phyloP scores from a whole-genome alignment of 2,797 vertebrate genomes.

The Rhynchotus rufescens region DNA sequence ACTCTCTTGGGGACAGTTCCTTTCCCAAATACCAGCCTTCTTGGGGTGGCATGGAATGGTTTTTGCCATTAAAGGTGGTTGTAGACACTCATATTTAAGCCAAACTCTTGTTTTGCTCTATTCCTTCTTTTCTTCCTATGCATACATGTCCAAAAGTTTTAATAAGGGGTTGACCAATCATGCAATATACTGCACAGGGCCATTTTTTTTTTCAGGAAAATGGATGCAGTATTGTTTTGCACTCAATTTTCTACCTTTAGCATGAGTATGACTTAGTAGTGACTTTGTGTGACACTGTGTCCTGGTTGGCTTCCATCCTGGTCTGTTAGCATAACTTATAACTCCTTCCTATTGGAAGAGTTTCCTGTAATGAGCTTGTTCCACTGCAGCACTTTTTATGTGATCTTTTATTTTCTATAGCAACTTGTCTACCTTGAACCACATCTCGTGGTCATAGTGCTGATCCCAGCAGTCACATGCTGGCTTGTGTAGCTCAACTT shows the following conservation, averaged over 20 bases:
- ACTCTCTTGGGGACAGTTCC: background rate
- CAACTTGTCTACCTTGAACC: background rate
- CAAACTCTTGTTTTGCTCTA: rapidly evolving
- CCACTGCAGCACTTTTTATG: background rate
- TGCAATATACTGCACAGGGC: rapidly evolving
- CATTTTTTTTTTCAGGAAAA: background rate
- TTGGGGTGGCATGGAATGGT: background rate
- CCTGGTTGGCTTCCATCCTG: background rate
- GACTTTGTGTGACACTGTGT: background rate
- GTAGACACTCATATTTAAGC: background rate
- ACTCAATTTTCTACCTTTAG: background rate
- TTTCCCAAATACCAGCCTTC: background rate
- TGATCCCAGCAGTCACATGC: rapidly evolving
- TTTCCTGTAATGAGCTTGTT: background rate
- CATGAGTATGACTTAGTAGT: background rate
- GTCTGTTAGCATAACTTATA: background rate
- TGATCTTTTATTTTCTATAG: background rate
- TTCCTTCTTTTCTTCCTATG: background rate
- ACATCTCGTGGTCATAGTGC: rapidly evolving
- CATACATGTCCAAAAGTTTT: background rate
- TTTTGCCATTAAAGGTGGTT: background rate
- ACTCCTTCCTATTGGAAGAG: background rate
- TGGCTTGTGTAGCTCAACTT: rapidly evolving
- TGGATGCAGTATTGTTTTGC: background rate
- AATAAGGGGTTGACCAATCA: background rate